phyloP scores from a whole-genome alignment of 2,113 vertebrate genomes.

The Saguinus imperator region DNA sequence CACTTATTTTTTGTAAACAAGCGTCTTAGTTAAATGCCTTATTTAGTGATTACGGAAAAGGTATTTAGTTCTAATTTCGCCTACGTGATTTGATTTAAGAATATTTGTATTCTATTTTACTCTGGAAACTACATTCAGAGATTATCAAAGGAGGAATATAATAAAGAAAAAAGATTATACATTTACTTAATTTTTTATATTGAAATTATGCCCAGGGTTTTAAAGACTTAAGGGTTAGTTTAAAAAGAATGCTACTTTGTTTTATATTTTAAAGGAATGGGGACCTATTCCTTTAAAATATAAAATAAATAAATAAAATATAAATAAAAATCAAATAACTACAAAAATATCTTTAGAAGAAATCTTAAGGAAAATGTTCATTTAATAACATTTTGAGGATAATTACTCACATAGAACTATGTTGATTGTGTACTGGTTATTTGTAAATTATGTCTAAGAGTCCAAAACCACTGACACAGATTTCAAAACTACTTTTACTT shows the following conservation, averaged over 20 bases:
- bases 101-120: constrained; percentile 57
- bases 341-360: constrained; percentile 34
- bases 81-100: constrained; percentile 44
- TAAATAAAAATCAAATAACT: constrained; percentile 39
- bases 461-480: not conserved
- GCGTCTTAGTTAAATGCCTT: constrained; percentile 48
- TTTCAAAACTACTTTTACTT: constrained; percentile 23
- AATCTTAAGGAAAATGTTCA: constrained; percentile 29
- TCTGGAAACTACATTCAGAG: constrained; percentile 27
- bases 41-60: constrained; percentile 59
- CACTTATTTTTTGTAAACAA: constrained; percentile 47
- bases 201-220: constrained; percentile 10
- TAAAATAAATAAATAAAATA: no score
- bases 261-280: constrained; percentile 42
- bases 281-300: not conserved
- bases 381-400: constrained; percentile 35
- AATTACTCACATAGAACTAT: not conserved
- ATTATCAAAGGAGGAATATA: constrained; percentile 40
- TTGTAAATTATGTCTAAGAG: not conserved
- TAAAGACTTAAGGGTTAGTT: not conserved
- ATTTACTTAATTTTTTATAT: constrained; percentile 40
- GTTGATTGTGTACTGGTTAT: not conserved
- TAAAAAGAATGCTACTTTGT: not conserved
- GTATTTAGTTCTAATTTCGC: constrained; percentile 53
- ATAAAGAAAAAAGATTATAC: constrained; percentile 18